These are phyloP conservation scores for Bufo gargarizans DNA, from an alignment of 2,113 vertebrate genomes.

Conservation along the genomic window DNA sequence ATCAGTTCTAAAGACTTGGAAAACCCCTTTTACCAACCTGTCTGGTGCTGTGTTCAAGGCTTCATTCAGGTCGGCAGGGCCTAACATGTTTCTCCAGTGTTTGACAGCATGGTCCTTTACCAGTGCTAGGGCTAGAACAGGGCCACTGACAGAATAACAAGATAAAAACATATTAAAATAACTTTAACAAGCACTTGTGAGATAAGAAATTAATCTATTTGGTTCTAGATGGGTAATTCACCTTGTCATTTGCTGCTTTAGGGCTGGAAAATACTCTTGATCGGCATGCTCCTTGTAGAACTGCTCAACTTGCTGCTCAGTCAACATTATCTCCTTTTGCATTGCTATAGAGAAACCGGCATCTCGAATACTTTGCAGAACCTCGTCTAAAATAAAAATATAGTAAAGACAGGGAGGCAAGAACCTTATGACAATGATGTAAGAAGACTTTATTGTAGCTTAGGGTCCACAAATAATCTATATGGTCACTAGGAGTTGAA, in stretches of 20 bases:
- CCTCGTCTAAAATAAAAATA: conserved; percentile 68
- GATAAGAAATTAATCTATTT: not conserved
- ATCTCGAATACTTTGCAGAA: conserved; percentile 70
- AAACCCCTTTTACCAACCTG: conserved; percentile 61
- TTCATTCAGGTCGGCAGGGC: conserved; percentile 65
- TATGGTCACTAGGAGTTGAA: not conserved
- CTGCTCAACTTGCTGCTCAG: conserved; percentile 73
- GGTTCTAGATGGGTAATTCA: conserved; percentile 30
- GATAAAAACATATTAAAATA: not conserved
- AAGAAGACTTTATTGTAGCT: not conserved
- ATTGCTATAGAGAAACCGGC: conserved; percentile 73
- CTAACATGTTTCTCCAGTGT: conserved; percentile 69
- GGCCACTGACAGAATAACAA: conserved; percentile 64
- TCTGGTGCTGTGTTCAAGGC: conserved; percentile 64
- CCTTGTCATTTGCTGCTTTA: conserved; percentile 72
- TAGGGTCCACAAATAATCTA: not conserved
- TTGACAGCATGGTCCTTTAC: conserved; percentile 67
- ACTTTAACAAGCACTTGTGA: not conserved
- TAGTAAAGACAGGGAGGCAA: no score
- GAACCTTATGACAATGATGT: not conserved
- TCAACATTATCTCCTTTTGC: conserved; percentile 71
- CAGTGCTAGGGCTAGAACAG: conserved; percentile 71
- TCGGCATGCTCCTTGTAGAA: conserved; percentile 74
- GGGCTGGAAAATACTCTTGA: conserved; percentile 69
- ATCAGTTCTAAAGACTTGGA: no score